Evolutionary conservation across 2,113 vertebrate species (phyloP).

Genomic region (Amia ocellicauda): DNA sequence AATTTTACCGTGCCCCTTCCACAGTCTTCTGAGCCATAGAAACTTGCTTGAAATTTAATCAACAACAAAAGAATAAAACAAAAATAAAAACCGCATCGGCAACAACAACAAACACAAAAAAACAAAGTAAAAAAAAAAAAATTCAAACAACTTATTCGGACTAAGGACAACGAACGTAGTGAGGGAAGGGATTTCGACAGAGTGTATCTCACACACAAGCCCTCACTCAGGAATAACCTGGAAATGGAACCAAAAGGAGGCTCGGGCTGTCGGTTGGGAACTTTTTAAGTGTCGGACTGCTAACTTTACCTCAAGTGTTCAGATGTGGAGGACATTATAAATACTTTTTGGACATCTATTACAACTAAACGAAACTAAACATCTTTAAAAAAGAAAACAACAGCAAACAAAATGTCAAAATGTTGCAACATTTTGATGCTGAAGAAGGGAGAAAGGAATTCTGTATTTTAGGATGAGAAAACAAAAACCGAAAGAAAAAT

Average conservation of each 20-base stretch:
- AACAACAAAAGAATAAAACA: conserved; percentile 55
- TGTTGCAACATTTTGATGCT: background rate
- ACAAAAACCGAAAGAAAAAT: conserved; percentile 34
- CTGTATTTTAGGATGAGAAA: conserved; percentile 17
- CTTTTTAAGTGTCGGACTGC: conserved; percentile 66
- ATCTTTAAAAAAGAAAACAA: conserved; percentile 38
- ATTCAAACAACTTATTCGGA: conserved; percentile 45
- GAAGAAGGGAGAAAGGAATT: background rate
- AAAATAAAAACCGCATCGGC: conserved; percentile 45
- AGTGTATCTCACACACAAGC: conserved; percentile 32
- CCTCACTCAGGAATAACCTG: conserved; percentile 28
- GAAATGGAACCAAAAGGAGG: conserved; percentile 50
- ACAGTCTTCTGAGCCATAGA: conserved; percentile 80
- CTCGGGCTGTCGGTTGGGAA: conserved; percentile 55
- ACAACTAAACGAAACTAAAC: conserved; percentile 51
- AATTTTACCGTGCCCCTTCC: conserved; percentile 61
- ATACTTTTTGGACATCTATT: conserved; percentile 56
- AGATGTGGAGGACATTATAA: conserved; percentile 67
- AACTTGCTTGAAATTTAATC: conserved; percentile 67
- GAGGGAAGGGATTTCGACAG: conserved; percentile 44
- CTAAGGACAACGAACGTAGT: conserved; percentile 32
- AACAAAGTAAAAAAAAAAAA: conserved; percentile 22
- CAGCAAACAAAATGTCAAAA: conserved; percentile 30
- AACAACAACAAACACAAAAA: conserved; percentile 41
- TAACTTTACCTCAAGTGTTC: conserved; percentile 81